Evolutionary conservation across 2,113 vertebrate species (phyloP).

Genomic region (Podocnemis expansa): DNA sequence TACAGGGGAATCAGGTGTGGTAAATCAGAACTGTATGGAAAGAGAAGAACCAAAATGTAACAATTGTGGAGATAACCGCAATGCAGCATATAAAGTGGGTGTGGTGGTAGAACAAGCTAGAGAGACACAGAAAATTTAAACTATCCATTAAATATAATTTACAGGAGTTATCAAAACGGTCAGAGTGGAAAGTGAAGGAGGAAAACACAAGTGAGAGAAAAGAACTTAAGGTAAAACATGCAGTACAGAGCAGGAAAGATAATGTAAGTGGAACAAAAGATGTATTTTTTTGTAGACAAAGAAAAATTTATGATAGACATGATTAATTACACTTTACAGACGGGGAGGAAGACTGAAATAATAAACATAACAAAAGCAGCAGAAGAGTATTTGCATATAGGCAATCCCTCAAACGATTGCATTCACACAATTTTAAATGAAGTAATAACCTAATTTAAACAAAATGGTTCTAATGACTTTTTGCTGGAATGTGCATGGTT

Average conservation of each 20-base stretch:
- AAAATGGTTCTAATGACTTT: not conserved
- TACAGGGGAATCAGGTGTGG: not conserved
- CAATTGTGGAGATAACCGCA: not conserved
- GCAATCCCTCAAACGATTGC: not conserved
- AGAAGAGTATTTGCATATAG: not conserved
- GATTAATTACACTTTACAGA: not conserved
- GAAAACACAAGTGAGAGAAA: not conserved
- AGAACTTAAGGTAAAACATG: not conserved
- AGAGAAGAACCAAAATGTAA: not conserved
- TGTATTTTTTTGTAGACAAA: not conserved
- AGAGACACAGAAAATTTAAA: not conserved
- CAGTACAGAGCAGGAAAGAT: not conserved
- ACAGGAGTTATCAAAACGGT: not conserved
- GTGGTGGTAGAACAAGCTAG: not conserved
- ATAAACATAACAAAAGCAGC: not conserved
- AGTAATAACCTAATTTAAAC: not conserved
- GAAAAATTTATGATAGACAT: not conserved
- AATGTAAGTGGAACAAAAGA: not conserved
- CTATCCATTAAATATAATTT: not conserved
- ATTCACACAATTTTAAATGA: not conserved
- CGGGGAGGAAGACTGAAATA: not conserved
- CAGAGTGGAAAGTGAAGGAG: not conserved
- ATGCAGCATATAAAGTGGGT: not conserved
- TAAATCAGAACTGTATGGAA: not conserved
- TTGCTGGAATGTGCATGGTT: not conserved